Evolutionary conservation across 2,888 invertebrate genomes (phyloP), one percentile per base, ranked within the genome.

Genomic region (Chrysolina oricalcia): DNA sequence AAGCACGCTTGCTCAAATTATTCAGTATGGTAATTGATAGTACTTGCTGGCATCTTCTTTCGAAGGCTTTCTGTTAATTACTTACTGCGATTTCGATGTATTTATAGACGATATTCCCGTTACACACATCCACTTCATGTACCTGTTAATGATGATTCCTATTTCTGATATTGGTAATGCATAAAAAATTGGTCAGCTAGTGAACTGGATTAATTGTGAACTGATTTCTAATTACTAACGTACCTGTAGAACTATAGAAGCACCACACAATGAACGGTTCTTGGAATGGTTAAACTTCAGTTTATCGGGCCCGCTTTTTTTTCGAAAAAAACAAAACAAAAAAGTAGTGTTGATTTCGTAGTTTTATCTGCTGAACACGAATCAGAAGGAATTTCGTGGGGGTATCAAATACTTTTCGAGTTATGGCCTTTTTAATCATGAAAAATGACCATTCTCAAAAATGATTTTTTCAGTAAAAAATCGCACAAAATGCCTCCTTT

Each of bases 31-130:
- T 27, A 59, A 59, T 59, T 59, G 27, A 35, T 27, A 59, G 27
- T 27, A 35, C 59, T 59, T 59, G 59, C 59, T 27, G 5, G 59
- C 27, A 59, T 59, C 35, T 59, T 59, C 59, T 59, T 53, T 13
- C 19, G 2, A 19, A 53, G 53, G 1, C 53, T 53, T 23, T 27
- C 15, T 9, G 27, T 8, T 59, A 35, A 13, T n/a, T 27, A 59
- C 1, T 23, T 59, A 59, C 59, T 56, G 27, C n/a, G 27, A 59
- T 59, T 59, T 59, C 27, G 9, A 6, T 15, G 8, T 59, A 59
- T 35, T 35, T 59, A 59, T 59, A 59, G 56, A 56, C 11, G 10
- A 0, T 21, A 56, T 17, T 59, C 35, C 59, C 59, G 35, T 59
- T 59, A 59, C n/a, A 59, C 35, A 23, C 23, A 59, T 35, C 15